Evolutionary conservation across 2,113 vertebrate species (phyloP).

Genomic region (Jacana jacana): DNA sequence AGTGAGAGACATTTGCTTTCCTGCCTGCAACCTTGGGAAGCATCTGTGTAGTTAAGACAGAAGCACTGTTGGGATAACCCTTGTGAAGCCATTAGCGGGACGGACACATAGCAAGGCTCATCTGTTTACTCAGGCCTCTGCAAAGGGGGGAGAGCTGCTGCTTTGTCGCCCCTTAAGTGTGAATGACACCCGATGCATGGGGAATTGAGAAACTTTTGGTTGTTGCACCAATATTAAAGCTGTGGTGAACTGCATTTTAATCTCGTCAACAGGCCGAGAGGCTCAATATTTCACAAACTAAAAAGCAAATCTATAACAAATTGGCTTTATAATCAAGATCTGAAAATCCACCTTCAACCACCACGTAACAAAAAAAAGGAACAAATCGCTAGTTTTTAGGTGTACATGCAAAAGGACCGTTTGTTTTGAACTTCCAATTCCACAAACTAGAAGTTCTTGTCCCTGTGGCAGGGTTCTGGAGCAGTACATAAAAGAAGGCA

Average conservation of each 20-base stretch:
- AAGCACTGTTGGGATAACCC: neutral
- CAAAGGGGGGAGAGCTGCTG: rapidly evolving
- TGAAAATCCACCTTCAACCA: neutral
- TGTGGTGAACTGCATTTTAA: neutral
- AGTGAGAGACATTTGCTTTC: neutral
- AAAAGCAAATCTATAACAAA: too few species aligned
- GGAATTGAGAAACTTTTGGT: neutral
- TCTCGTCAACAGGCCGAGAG: neutral
- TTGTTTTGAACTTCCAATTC: neutral
- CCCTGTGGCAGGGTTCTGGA: rapidly evolving
- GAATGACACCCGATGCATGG: neutral
- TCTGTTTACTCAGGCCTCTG: conserved; percentile 4
- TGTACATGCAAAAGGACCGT: neutral
- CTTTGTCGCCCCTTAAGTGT: neutral
- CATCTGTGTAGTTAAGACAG: conserved; percentile 19
- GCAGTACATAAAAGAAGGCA: neutral
- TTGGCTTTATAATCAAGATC: neutral
- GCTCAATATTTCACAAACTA: neutral
- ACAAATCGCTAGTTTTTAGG: neutral
- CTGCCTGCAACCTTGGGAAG: neutral
- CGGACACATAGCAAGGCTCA: neutral
- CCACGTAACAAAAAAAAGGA: neutral
- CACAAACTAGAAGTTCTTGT: neutral
- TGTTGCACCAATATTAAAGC: neutral
- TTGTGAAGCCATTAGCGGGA: conserved; percentile 15